Base-by-base conservation (phyloP, 2,888 invertebrate genomes). In the Ormyrus nitidulus region DNA sequence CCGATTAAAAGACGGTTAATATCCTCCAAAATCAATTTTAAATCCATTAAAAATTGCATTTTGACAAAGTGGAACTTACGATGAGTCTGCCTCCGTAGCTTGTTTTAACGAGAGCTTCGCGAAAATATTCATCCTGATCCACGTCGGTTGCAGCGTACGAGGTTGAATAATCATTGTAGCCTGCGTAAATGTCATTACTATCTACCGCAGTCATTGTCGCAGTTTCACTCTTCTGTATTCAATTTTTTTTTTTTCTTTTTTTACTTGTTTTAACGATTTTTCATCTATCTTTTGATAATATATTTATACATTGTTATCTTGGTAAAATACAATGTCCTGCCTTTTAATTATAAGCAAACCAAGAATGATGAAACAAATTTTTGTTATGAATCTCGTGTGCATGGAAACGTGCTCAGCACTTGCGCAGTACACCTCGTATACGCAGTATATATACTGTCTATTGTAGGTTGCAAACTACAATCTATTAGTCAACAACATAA, bases 91-190 rank as follows among this genome's bases (percentile, higher is more conserved):
- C 92, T 19, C 94, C 94, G 86, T 95, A 94, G 83, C 95, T 95
- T 1, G 93, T 95, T 84, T 94, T 92, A 19, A 19, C 19, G n/a
- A 96, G 92, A 10, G 95, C 94, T 89, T 95, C 94, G 89, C 96
- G 95, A 86, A 96, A 95, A 49, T 92, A 93, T 83, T 94, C 93
- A 89, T 96, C 96, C 84, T 94, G 93, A 71, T 94, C 93, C 81
- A 96, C 90, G 87, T 94, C 94, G 89, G 95, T 92, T 0, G 93
- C 93, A 85, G 93, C 65, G 46, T 74, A 77, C 1, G 95, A 92
- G 11, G 49, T 58, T 56, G 62, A 34, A 46, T 68, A 81, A n/a
- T 71, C 77, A 70, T 68, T 69, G 72, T 75, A 78, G 53, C 68
- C 74, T 53, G 54, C 66, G 48, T 75, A 75, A 74, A 66, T 65